These are phyloP conservation scores for Sebastes iracundus DNA, from an alignment of 2,797 vertebrate species.

Conservation along the genomic window DNA sequence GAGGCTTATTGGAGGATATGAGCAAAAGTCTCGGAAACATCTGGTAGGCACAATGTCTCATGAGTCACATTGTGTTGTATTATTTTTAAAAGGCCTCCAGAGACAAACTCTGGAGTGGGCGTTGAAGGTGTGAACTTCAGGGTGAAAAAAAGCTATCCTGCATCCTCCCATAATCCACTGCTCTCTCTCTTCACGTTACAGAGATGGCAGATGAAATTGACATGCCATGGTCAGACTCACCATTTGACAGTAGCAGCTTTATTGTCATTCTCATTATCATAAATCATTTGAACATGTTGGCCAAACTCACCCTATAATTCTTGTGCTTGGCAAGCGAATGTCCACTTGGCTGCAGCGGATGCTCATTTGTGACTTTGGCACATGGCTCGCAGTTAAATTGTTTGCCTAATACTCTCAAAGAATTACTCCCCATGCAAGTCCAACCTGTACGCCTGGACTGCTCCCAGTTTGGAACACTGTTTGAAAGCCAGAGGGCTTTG, in stretches of 20 bases:
- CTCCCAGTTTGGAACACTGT: conserved; percentile 45
- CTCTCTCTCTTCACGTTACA: not conserved
- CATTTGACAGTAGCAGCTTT: conserved; percentile 50
- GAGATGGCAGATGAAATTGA: conserved; percentile 9
- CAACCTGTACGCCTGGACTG: conserved; percentile 59
- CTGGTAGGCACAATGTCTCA: not conserved
- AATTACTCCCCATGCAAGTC: conserved; percentile 57
- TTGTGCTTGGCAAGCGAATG: conserved; percentile 67
- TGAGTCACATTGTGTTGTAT: conserved; percentile 5
- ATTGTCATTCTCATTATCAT: conserved; percentile 66
- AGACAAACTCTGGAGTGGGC: not conserved
- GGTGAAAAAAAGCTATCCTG: not conserved
- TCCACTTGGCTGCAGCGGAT: conserved; percentile 66
- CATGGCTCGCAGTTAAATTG: conserved; percentile 54
- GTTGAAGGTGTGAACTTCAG: not conserved
- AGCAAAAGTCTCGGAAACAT: not conserved
- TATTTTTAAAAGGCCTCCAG: conserved; percentile 6
- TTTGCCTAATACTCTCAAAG: conserved; percentile 74
- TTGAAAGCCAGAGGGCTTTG: conserved; percentile 41
- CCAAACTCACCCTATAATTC: conserved; percentile 73
- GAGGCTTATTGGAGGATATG: conserved; percentile 7
- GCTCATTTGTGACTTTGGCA: conserved; percentile 76
- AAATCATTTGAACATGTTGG: conserved; percentile 68
- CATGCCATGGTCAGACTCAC: conserved; percentile 31
- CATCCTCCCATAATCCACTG: not conserved